Evolutionary conservation across 2,113 vertebrate genomes (phyloP), one percentile per base, ranked within the genome.

Genomic region (Corythaixoides concolor): DNA sequence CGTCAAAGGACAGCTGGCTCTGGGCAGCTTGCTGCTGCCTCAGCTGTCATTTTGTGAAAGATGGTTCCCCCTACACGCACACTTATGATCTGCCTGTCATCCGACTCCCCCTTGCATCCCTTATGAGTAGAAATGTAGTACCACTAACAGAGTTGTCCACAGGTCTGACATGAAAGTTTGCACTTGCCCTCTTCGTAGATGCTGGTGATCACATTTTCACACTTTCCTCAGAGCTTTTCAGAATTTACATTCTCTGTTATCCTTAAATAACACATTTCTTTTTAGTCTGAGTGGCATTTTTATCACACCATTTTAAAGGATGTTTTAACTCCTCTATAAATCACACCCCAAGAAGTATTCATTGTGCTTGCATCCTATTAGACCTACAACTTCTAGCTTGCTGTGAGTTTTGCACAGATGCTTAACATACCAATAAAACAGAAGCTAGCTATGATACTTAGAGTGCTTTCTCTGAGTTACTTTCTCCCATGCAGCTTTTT

Each of bases 261-360:
- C 59, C 41, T 80, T 85, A 91, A 90, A 83, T 79, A 88, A 85
- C 33, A 76, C 43, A 26, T 90, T 93, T 72, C 62, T 85, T 89
- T 90, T 90, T 49, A 49, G 45, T 37, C 23, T 58, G 74, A 76
- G 58, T 37, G 59, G 45, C 53, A 59, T 70, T 88, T 92, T 90
- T 80, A 77, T 66, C 24, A n/a, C 6, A 6, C 41, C 59, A 23
- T 93, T 88, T 90, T 67, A 74, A 80, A 88, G 63, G 47, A 41
- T 66, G 22, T 58, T 88, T 76, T 77, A 88, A 88, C 55, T 74
- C 11, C 41, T 68, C 50, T 59, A 11, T 84, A 93, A 96, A 90
- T 92, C 50, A 19, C 32, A 69, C 8, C 15, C 22, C 32, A 56
- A 78, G 67, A 93, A 49, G 12, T 67, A 66, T 74, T 93, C 45